Evolutionary conservation across 2,797 vertebrate genomes (phyloP), one percentile per base, ranked within the genome.

Genomic region (Gallinago nigripennis): DNA sequence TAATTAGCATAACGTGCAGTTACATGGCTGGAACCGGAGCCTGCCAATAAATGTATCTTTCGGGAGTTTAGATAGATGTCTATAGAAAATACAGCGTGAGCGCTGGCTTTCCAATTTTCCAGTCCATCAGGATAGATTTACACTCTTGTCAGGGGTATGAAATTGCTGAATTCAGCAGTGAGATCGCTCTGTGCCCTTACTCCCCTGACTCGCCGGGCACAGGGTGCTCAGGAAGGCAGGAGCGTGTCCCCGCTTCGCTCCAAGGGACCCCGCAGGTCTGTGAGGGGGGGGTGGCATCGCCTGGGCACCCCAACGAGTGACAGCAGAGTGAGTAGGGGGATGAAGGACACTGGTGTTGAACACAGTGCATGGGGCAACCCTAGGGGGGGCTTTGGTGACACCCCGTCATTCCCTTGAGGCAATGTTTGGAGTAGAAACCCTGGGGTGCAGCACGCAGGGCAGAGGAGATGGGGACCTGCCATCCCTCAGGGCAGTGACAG

Each of bases 121-220:
- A 96, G 89, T 72, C 96, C 95, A 91, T 94, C 96, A 90, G 89
- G 87, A 76, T 63, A 79, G 91, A 95, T 96, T 93, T 93, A 56
- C 12, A 1, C 82, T 83, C 86, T 50, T 91, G 76, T 85, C 95
- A 81, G 65, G 82, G 71, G 16, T 39, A 75, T 61, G 91, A 82
- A 87, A 78, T 58, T 24, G 89, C 86, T 78, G 94, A 43, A 43
- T 65, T 70, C 21, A 2, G 45, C 3, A 16, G 12, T 20, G 84
- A 80, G 86, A 53, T 3, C 4, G 35, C 2, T 51, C 65, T 33
- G 65, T 17, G 81, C n/a, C 80, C 81, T 71, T 65, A 65, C 61
- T 4, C 69, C 8, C 82, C 51, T 12, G 24, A 2, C 27, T 66
- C 7, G 35, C 41, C 54, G 16, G 75, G 53, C 50, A 8, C 50